Evolutionary conservation across 2,888 invertebrate species (phyloP).

Genomic region (Adela reaumurella): DNA sequence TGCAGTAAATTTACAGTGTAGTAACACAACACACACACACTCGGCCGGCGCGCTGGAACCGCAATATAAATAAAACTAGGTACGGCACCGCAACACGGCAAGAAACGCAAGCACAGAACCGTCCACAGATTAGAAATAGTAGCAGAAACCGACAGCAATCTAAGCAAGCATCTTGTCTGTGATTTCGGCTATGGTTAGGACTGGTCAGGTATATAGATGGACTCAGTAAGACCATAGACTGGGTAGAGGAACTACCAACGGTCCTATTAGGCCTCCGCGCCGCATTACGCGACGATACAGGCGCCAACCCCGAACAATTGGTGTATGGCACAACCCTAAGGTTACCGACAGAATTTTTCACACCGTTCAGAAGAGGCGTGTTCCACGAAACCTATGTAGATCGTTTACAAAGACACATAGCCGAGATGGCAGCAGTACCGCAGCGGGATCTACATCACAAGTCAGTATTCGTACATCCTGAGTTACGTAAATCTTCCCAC

Average conservation of each 20-base stretch:
- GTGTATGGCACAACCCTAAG: conserved; percentile 1
- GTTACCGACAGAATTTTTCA: conserved; percentile 4
- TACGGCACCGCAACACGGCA: too few relatives aligned
- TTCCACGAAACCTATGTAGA: background rate
- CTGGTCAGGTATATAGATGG: too few relatives aligned
- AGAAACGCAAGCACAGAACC: too few relatives aligned
- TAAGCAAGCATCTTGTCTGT: too few relatives aligned
- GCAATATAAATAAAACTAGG: too few relatives aligned
- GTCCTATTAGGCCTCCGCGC: conserved; percentile 13
- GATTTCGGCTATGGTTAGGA: too few relatives aligned
- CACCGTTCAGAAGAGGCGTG: background rate
- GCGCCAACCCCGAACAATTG: conserved; percentile 1
- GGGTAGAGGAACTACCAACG: conserved; percentile 18
- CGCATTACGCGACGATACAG: background rate
- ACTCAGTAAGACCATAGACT: background rate
- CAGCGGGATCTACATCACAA: background rate
- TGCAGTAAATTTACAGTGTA: too few relatives aligned
- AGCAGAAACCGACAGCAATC: too few relatives aligned
- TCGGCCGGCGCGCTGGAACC: too few relatives aligned
- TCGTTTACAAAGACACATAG: background rate
- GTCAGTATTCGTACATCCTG: background rate
- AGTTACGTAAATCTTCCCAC: background rate
- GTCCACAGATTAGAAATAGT: too few relatives aligned
- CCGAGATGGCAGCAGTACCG: background rate
- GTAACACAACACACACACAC: too few relatives aligned